Conservation (phyloP, 2,888 invertebrate genomes). For the Euproctis similis region DNA sequence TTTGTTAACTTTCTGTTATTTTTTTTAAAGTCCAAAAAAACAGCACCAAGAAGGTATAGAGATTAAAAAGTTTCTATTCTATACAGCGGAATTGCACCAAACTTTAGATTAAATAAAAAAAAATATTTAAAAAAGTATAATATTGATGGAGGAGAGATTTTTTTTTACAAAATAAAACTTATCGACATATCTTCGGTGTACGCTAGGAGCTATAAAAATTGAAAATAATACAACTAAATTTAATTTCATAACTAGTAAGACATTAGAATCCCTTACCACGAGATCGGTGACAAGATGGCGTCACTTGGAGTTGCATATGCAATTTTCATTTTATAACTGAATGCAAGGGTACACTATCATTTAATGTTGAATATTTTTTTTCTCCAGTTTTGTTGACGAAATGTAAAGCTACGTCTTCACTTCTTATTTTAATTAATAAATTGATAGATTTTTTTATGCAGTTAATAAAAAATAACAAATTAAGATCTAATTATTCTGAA, state of each 20-base stretch:
- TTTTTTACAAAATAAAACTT: slow-evolving; percentile 76
- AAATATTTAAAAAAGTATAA: slow-evolving; percentile 41
- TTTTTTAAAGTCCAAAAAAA: slow-evolving; percentile 29
- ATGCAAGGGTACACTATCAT: slow-evolving; percentile 14
- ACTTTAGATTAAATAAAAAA: too few relatives aligned
- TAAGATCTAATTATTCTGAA: too few relatives aligned
- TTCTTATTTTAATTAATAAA: too few relatives aligned
- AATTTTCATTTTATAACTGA: slow-evolving; percentile 24
- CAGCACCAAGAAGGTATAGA: slow-evolving; percentile 40
- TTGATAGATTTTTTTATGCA: too few relatives aligned
- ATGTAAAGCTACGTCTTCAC: too few relatives aligned
- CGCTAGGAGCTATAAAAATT: slow-evolving; percentile 76
- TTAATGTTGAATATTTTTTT: slow-evolving; percentile 16
- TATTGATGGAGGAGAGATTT: slow-evolving; percentile 74
- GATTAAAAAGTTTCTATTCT: slow-evolving; percentile 27
- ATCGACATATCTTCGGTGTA: slow-evolving; percentile 77
- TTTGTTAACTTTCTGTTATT: slow-evolving; percentile 32
- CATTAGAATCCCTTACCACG: slow-evolving; percentile 75
- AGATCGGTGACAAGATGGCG: slow-evolving; percentile 70
- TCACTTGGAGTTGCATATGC: slow-evolving; percentile 58
- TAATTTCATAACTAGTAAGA: slow-evolving; percentile 75
- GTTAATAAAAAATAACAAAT: too few relatives aligned
- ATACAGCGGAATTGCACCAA: slow-evolving; percentile 41
- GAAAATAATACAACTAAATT: slow-evolving; percentile 75
- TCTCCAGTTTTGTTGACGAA: too few relatives aligned